Conservation (phyloP, 2,113 vertebrate species). For the Dendropsophus ebraccatus region DNA sequence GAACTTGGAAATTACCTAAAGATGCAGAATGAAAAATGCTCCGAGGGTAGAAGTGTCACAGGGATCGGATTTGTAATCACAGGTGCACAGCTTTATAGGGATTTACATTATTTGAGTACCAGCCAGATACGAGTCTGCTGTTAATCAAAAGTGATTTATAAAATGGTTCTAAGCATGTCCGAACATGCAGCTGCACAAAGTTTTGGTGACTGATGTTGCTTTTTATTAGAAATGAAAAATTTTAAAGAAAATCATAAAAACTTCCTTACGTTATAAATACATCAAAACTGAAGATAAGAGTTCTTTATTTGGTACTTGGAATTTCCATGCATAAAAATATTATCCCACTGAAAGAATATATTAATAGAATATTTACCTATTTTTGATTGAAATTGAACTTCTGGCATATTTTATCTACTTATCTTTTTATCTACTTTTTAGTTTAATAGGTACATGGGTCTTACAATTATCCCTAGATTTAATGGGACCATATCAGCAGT, state of each 20-base stretch:
- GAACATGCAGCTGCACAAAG: slow-evolving; percentile 32
- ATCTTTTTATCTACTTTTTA: too few species aligned
- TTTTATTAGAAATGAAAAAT: slow-evolving; percentile 21
- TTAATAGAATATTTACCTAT: too few species aligned
- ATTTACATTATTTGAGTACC: slow-evolving; percentile 22
- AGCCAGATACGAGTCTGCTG: slow-evolving; percentile 39
- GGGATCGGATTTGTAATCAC: slow-evolving; percentile 25
- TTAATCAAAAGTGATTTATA: slow-evolving; percentile 46
- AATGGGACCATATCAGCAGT: too few species aligned
- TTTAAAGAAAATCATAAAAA: background rate
- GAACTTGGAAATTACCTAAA: background rate
- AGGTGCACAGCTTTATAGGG: slow-evolving; percentile 37
- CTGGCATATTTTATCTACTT: too few species aligned
- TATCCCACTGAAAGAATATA: too few species aligned
- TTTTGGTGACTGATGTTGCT: slow-evolving; percentile 1
- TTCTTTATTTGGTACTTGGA: too few species aligned
- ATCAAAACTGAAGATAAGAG: background rate
- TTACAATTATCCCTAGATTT: too few species aligned
- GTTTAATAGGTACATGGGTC: too few species aligned
- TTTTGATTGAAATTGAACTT: too few species aligned
- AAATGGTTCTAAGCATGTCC: slow-evolving; percentile 24
- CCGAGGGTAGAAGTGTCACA: background rate
- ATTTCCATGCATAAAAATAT: too few species aligned
- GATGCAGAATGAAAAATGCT: background rate
- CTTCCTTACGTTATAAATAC: background rate